These are phyloP conservation scores for Ptycholaimellus sp. DNA, from an alignment of 2,888 invertebrate genomes.

Conservation along the genomic window DNA sequence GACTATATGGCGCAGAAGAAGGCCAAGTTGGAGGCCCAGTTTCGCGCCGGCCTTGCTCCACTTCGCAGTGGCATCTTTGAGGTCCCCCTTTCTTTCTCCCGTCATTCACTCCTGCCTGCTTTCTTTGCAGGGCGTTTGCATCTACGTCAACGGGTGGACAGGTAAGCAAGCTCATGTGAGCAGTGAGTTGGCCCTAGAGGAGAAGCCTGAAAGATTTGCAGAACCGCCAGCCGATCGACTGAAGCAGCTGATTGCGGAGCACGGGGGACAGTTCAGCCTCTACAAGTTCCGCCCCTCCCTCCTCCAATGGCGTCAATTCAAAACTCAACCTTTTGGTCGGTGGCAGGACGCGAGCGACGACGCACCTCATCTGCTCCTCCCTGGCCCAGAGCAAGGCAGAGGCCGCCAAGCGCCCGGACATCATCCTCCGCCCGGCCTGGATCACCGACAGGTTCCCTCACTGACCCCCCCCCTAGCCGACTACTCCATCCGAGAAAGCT, in stretches of 20 bases:
- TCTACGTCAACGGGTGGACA: slow-evolving; percentile 69
- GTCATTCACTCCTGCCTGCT: too few relatives aligned
- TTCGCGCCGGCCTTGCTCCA: slow-evolving; percentile 29
- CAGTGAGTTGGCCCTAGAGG: slow-evolving; percentile 15
- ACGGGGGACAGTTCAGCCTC: slow-evolving; percentile 67
- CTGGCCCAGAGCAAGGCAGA: too few relatives aligned
- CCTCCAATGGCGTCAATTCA: slow-evolving; percentile 56
- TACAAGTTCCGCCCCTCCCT: slow-evolving; percentile 36
- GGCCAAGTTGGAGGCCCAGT: slow-evolving; percentile 63
- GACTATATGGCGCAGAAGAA: slow-evolving; percentile 80
- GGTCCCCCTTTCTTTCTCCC: too few relatives aligned
- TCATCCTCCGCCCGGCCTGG: slow-evolving; percentile 66
- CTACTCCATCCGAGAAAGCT: neutral
- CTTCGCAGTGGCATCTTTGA: slow-evolving; percentile 8
- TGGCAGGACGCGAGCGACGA: too few relatives aligned
- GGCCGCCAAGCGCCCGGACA: slow-evolving; percentile 37
- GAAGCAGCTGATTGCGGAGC: slow-evolving; percentile 54
- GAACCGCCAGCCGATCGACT: slow-evolving; percentile 62
- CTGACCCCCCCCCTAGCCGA: neutral
- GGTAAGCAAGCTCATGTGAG: too few relatives aligned
- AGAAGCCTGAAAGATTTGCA: slow-evolving; percentile 31
- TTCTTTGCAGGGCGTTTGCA: slow-evolving; percentile 47
- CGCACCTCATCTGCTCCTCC: too few relatives aligned
- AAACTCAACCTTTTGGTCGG: too few relatives aligned
- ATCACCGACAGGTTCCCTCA: slow-evolving; percentile 48